phyloP scores from a whole-genome alignment of 2,113 vertebrate species.

The Nanorana parkeri region DNA sequence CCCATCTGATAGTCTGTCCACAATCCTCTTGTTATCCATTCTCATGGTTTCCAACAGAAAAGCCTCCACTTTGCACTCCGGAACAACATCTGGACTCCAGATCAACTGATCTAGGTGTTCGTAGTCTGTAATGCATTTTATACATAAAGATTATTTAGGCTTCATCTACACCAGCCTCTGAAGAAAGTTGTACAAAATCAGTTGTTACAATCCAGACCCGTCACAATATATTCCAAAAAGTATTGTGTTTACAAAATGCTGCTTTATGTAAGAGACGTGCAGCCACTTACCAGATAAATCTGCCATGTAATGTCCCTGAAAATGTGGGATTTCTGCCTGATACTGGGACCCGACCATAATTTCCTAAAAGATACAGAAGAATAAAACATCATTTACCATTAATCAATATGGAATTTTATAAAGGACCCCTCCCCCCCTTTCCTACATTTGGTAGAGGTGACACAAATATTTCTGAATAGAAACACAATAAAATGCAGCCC shows the following conservation, averaged over 20 bases:
- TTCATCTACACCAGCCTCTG: background rate
- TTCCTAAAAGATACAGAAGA: conserved; percentile 76
- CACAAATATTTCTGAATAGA: too few species aligned
- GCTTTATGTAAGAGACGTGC: background rate
- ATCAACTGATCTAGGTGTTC: conserved; percentile 93
- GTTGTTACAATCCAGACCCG: too few species aligned
- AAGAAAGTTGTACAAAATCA: too few species aligned
- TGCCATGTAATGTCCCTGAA: conserved; percentile 79
- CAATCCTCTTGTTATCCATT: conserved; percentile 76
- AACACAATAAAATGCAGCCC: too few species aligned
- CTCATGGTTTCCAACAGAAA: conserved; percentile 87
- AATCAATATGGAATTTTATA: too few species aligned
- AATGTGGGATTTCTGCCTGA: conserved; percentile 92
- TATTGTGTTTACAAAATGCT: background rate
- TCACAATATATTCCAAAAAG: background rate
- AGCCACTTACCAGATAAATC: conserved; percentile 78
- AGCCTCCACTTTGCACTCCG: conserved; percentile 88
- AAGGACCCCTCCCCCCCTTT: too few species aligned
- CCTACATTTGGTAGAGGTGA: too few species aligned
- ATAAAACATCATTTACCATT: background rate
- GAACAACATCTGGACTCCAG: conserved; percentile 86
- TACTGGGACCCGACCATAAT: conserved; percentile 97
- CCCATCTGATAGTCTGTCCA: conserved; percentile 76
- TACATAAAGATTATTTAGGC: background rate
- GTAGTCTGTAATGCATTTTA: conserved; percentile 75